Conservation (phyloP, 2,888 invertebrate species). For the Spisula subtruncata region DNA sequence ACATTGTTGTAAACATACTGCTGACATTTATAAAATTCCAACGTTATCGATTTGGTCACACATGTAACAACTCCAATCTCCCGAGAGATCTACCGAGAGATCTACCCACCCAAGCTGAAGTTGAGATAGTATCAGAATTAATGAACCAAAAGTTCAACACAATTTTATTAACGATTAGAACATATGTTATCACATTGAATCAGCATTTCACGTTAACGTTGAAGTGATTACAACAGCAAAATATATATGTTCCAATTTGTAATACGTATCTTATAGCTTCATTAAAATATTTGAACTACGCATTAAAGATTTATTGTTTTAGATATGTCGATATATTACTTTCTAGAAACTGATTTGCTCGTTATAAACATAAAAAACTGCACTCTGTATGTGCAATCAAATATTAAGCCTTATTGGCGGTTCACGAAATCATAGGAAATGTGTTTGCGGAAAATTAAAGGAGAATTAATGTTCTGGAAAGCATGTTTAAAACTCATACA, state of each 20-base stretch:
- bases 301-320: too few species aligned
- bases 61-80: neutral
- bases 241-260: neutral
- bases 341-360: neutral
- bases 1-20: neutral
- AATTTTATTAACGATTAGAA: constrained; percentile 2
- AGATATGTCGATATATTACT: neutral
- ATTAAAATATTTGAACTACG: too few species aligned
- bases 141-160: neutral
- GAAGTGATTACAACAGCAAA: neutral
- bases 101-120: neutral
- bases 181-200: neutral
- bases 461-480: neutral
- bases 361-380: neutral
- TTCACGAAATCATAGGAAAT: neutral
- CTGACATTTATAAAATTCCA: neutral
- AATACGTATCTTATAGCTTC: too few species aligned
- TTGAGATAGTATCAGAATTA: neutral
- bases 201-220: neutral
- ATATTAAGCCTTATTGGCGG: constrained; percentile 15
- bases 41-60: neutral
- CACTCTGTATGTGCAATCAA: neutral
- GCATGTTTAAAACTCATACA: neutral
- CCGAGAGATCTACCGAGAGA: neutral
- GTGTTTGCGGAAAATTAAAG: constrained; percentile 15